A percentile compares a stretch with the other conserved stretches of the same genome.
phyloP scores from a whole-genome alignment of 2,113 vertebrate genomes.

The Setophaga coronata region DNA sequence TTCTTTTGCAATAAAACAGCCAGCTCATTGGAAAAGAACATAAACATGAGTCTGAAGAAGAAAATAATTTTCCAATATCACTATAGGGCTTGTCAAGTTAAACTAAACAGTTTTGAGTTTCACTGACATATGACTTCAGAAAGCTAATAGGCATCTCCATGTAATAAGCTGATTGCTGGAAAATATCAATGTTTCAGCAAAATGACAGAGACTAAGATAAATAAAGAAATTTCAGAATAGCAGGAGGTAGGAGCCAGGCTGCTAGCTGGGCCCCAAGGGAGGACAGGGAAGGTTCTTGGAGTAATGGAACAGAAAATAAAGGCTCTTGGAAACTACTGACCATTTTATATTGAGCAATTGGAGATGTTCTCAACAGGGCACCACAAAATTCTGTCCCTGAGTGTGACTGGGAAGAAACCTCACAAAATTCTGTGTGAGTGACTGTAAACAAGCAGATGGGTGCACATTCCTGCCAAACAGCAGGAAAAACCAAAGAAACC shows the following conservation, averaged over 20 bases:
- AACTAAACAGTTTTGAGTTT: slow-evolving; percentile 8
- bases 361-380: neutral
- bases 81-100: neutral
- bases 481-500: neutral
- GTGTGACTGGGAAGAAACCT: neutral
- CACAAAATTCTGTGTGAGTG: neutral
- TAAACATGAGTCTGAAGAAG: neutral
- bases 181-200: slow-evolving; percentile 4
- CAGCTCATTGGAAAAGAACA: neutral
- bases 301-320: neutral
- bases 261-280: neutral
- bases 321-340: neutral
- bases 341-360: neutral
- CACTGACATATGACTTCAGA: slow-evolving; percentile 18
- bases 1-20: neutral
- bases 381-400: neutral
- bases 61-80: neutral
- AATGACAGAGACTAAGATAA: neutral
- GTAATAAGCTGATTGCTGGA: slow-evolving; percentile 18
- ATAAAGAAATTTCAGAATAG: neutral
- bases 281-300: neutral
- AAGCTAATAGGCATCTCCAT: neutral
- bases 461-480: neutral
- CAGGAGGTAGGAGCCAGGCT: neutral
- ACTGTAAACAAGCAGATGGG: neutral